These are phyloP conservation scores for Sphaerophoria taeniata DNA, from an alignment of 2,888 invertebrate genomes.

Conservation along the genomic window DNA sequence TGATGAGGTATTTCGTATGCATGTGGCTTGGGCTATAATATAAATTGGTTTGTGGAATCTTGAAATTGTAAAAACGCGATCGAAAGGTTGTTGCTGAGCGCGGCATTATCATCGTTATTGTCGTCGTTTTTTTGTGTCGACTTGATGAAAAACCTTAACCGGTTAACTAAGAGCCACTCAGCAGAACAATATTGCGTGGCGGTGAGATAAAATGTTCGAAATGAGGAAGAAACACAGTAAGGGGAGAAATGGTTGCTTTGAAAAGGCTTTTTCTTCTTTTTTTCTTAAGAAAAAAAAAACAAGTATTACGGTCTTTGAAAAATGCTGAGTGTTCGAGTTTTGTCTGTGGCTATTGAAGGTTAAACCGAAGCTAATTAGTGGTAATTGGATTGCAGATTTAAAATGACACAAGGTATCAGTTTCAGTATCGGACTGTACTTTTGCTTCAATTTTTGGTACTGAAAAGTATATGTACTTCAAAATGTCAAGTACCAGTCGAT, in stretches of 20 bases:
- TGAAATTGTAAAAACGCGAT: slow-evolving; percentile 61
- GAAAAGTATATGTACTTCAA: too few species aligned
- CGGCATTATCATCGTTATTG: slow-evolving; percentile 36
- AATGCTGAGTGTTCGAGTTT: too few species aligned
- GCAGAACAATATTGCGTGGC: slow-evolving; percentile 46
- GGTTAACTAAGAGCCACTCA: slow-evolving; percentile 45
- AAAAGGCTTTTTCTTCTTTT: background rate
- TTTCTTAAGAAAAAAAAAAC: too few species aligned
- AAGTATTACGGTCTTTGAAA: too few species aligned
- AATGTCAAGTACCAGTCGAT: too few species aligned
- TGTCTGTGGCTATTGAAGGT: too few species aligned
- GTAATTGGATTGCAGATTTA: too few species aligned
- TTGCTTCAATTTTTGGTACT: too few species aligned
- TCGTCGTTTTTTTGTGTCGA: background rate
- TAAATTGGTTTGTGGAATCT: slow-evolving; percentile 39
- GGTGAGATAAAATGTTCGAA: background rate
- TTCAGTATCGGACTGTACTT: too few species aligned
- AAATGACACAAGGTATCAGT: too few species aligned
- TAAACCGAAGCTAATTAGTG: too few species aligned
- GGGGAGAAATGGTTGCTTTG: background rate
- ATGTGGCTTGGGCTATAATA: background rate
- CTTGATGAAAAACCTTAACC: slow-evolving; percentile 41
- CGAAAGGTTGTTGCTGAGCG: slow-evolving; percentile 65
- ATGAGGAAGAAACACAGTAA: background rate
- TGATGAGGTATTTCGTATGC: background rate